Base-by-base conservation (phyloP, 2,797 vertebrate genomes). In the Phyllotis vaccarum region DNA sequence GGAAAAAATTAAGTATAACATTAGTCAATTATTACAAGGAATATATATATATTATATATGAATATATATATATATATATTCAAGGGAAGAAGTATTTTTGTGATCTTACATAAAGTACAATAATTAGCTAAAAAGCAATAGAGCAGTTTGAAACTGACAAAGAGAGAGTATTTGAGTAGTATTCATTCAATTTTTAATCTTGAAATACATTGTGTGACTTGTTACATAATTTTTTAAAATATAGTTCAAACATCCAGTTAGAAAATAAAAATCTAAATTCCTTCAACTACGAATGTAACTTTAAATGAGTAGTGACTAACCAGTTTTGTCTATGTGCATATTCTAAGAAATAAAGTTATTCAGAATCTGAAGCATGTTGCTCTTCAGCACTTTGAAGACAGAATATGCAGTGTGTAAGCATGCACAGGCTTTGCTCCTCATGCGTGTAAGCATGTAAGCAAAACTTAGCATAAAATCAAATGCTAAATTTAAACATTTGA, bases 31-130 rank as follows among this genome's bases (percentile, higher is more conserved):
- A 56, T 68, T 58, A n/a, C 70, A 62, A 60, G 2, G 37, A 24
- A 46, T 89, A 56, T 81, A 90, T 81, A 87, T 72, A 34, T n/a
- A n/a, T n/a, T n/a, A n/a, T n/a, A n/a, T n/a, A n/a, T n/a, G n/a
- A n/a, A n/a, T n/a, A n/a, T n/a, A n/a, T n/a, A 46, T 89, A 56
- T 81, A 90, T 81, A 87, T 93, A 52, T 81, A 78, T 83, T 66
- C 12, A 89, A 29, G 9, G 16, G 2, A 74, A 94, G 64, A 76
- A 5, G 56, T 89, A 27, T 66, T 94, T 94, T 78, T 82, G 3
- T 64, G 64, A 34, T 16, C 14, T 83, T 46, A 40, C 66, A 66
- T 93, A 43, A 91, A 91, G 31, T 37, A 1, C 46, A 89, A 31
- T 87, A 64, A 92, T 5, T 66, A 85, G 5, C 29, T 80, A 46